A percentile compares a stretch with the other conserved stretches of the same genome.
These are phyloP conservation scores for Riptortus pedestris DNA, from an alignment of 1,140 invertebrate genomes.

Conservation along the genomic window DNA sequence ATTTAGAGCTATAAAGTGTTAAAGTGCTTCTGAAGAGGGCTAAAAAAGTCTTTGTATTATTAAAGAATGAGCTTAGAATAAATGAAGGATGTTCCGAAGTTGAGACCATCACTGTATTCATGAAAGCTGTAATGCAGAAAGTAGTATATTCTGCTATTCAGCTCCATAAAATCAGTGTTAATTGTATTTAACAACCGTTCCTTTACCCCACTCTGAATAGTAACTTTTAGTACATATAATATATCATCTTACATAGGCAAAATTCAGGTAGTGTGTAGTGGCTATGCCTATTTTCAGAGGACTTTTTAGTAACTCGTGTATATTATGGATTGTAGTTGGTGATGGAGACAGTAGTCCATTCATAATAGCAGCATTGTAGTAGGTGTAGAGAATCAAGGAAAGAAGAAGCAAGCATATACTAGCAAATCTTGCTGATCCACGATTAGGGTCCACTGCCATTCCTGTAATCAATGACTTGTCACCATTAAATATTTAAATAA, in stretches of 20 bases:
- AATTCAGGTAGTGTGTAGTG: not conserved
- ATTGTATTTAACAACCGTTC: not conserved
- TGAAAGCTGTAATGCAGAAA: no score
- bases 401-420: constrained; percentile 4
- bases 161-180: no score
- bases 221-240: not conserved
- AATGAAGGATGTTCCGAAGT: no score
- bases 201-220: not conserved
- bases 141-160: no score
- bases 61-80: no score
- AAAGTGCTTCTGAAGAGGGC: no score
- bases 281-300: not conserved
- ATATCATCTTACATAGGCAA: not conserved
- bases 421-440: not conserved
- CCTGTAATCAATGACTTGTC: not conserved
- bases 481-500: not conserved
- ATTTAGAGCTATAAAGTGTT: no score
- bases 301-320: not conserved
- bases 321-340: not conserved
- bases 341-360: constrained; percentile 1
- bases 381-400: not conserved
- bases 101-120: no score
- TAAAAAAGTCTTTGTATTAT: no score
- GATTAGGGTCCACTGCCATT: not conserved
- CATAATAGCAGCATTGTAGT: constrained; percentile 10